phyloP scores from a whole-genome alignment of 2,113 vertebrate species.

The Delphinapterus leucas region DNA sequence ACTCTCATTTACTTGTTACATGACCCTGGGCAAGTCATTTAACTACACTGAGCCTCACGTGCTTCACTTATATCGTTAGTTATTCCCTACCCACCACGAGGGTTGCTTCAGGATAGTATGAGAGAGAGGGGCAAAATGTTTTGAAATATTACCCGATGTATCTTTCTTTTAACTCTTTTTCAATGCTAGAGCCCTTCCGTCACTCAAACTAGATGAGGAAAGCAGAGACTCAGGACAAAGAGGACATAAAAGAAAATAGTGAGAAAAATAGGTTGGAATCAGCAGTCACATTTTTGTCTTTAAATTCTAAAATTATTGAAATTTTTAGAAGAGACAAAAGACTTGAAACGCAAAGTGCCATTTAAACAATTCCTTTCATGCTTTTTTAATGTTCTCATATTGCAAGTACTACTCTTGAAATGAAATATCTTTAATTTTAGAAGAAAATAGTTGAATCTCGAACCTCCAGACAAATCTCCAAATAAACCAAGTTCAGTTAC shows the following conservation, averaged over 20 bases:
- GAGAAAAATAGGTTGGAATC: not conserved
- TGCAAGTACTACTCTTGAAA: not conserved
- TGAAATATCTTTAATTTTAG: not conserved
- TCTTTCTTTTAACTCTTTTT: not conserved
- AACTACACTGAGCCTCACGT: not conserved
- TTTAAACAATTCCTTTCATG: not conserved
- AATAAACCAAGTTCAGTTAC: not conserved
- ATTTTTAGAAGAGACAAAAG: not conserved
- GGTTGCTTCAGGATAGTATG: not conserved
- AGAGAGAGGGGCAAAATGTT: not conserved
- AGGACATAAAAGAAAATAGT: not conserved
- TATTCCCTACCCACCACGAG: not conserved
- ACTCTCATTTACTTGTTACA: not conserved
- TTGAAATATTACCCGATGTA: not conserved
- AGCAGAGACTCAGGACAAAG: not conserved
- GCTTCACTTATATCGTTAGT: fast-evolving
- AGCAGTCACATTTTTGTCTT: not conserved
- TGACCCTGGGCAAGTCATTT: not conserved
- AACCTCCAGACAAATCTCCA: not conserved
- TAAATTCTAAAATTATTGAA: not conserved
- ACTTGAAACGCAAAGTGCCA: not conserved
- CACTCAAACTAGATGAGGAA: not conserved
- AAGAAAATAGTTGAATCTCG: not conserved
- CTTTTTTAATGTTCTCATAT: not conserved
- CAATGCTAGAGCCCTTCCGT: not conserved